Evolutionary conservation across 2,113 vertebrate species (phyloP).

Genomic region (Porphyrio hochstetteri): DNA sequence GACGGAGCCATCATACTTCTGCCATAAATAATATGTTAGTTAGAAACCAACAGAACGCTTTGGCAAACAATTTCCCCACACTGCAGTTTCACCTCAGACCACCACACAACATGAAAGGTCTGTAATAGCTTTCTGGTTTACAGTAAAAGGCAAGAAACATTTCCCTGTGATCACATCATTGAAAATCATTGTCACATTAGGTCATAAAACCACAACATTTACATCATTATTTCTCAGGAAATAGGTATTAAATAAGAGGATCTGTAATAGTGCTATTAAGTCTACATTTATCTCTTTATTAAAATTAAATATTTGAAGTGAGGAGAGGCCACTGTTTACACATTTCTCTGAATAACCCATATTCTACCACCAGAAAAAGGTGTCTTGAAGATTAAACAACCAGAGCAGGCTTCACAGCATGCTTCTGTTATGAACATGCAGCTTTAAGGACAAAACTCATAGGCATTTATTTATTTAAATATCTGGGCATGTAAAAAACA

Average conservation of each 20-base stretch:
- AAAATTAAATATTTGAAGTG: background rate
- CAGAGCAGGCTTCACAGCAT: background rate
- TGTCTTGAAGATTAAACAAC: background rate
- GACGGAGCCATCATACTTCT: slow-evolving; percentile 73
- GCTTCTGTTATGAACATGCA: background rate
- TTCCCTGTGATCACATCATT: background rate
- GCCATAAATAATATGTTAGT: slow-evolving; percentile 34
- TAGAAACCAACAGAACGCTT: background rate
- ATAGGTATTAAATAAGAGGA: background rate
- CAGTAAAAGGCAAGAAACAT: background rate
- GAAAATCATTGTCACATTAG: background rate
- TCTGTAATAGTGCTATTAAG: background rate
- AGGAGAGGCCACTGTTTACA: background rate
- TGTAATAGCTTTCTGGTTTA: background rate
- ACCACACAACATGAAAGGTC: background rate
- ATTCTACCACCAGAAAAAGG: background rate
- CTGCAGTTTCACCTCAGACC: background rate
- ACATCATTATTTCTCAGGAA: background rate
- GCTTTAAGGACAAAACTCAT: background rate
- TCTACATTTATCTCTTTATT: background rate
- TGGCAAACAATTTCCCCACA: background rate
- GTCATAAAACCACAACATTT: background rate
- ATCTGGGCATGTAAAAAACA: background rate
- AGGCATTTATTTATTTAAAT: background rate
- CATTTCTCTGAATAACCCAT: background rate